Base-by-base conservation (phyloP, 2,797 vertebrate genomes). In the Gymnoscopelus braueri region DNA sequence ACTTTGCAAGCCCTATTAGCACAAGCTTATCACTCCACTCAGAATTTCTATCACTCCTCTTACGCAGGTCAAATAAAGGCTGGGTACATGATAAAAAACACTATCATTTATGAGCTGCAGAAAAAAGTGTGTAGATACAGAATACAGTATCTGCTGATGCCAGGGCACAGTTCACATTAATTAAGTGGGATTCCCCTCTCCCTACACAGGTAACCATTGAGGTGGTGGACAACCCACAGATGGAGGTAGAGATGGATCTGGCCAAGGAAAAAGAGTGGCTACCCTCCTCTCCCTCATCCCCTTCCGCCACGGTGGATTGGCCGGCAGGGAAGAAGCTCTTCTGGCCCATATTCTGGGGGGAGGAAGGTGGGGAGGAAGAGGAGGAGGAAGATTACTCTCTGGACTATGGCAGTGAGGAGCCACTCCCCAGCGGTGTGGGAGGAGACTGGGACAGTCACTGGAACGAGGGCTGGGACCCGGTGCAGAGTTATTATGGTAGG, bases 281-380 rank as follows among this genome's bases (percentile, higher is more conserved):
- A 14, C 85, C 95, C 69, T 80, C 80, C 0, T 88, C 94, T 1
- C 84, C 89, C 57, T 91, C 90, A 63, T 87, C 89, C 29, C 83
- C 91, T 6, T 90, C 94, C 58, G 88, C 80, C 0, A 90, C 94
- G 7, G 91, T 95, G 2, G 93, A 95, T 56, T 96, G 95, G 95
- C 56, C 94, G 0, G 94, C 95, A 2, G 88, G 94, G 78, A 95
- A 95, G 81, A 95, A 96, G 78, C 88, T 96, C 63, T 96, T 97
- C 89, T 97, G 95, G 97, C 96, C 96, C 0, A 94, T 97, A 63
- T 96, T 97, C 86, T 97, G 95, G 97, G 93, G 94, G 39, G 94
- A 93, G 61, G 88, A 93, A 24, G 84, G 91, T 4, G 86, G 90
- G 9, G 88, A 93, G 24, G 88, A 93, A 48, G 94, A 93, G 24